These are phyloP conservation scores for Sylvicola cinctus DNA, from an alignment of 2,888 invertebrate genomes.

Conservation along the genomic window DNA sequence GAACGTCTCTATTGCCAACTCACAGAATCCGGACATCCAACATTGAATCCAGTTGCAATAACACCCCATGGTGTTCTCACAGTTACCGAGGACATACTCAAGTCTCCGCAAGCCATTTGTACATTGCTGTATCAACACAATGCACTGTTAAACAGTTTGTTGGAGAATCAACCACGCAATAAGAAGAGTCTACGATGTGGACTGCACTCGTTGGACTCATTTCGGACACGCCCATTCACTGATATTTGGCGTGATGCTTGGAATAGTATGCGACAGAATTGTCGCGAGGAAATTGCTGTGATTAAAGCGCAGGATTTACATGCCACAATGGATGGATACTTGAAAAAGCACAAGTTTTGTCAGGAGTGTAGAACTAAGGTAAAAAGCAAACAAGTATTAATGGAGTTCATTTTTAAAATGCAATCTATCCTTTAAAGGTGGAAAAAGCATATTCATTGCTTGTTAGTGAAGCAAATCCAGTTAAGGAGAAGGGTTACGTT, in stretches of 20 bases:
- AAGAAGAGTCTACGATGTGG: conserved; percentile 79
- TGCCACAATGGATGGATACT: conserved; percentile 71
- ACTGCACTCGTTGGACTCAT: conserved; percentile 76
- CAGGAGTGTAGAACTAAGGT: conserved; percentile 87
- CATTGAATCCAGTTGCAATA: conserved; percentile 68
- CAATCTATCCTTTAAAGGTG: conserved; percentile 25
- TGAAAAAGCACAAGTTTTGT: conserved; percentile 85
- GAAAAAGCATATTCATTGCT: conserved; percentile 67
- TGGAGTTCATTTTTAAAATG: background rate
- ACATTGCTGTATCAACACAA: conserved; percentile 75
- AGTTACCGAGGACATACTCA: conserved; percentile 57
- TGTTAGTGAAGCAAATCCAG: conserved; percentile 62
- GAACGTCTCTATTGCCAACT: conserved; percentile 75
- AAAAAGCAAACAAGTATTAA: conserved; percentile 9
- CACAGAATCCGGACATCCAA: conserved; percentile 64
- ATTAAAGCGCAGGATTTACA: conserved; percentile 70
- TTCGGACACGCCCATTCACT: conserved; percentile 48
- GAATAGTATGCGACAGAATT: conserved; percentile 64
- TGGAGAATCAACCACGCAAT: conserved; percentile 61
- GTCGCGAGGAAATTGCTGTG: conserved; percentile 66
- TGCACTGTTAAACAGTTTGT: conserved; percentile 51
- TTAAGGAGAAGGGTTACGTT: conserved; percentile 77
- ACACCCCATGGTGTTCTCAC: conserved; percentile 56
- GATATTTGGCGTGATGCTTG: conserved; percentile 66
- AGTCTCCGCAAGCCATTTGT: conserved; percentile 60